Percentiles rank a stretch among this genome's conserved stretches.
Conservation (phyloP, 2,113 vertebrate genomes). For the Vulpes lagopus region DNA sequence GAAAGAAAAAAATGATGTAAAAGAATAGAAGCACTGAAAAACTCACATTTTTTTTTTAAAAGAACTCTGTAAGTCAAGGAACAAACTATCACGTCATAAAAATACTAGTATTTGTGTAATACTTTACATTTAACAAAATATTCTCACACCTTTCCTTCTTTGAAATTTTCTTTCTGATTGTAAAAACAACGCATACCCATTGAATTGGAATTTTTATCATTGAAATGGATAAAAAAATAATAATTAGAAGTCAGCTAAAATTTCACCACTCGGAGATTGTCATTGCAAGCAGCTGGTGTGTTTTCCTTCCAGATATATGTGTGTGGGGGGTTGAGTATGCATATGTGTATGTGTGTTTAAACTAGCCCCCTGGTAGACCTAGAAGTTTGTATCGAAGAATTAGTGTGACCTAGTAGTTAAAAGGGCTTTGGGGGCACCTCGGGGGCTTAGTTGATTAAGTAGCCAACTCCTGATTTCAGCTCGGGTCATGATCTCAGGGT, state of each 20-base stretch:
- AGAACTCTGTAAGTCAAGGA: background rate
- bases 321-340: background rate
- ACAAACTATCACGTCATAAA: background rate
- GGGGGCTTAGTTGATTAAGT: background rate
- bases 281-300: background rate
- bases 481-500: background rate
- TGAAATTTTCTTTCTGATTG: background rate
- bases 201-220: constrained; percentile 14
- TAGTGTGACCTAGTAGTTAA: background rate
- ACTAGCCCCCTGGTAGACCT: background rate
- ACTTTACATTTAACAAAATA: constrained; percentile 8
- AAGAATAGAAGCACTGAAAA: background rate
- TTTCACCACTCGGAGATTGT: background rate
- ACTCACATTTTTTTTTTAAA: background rate
- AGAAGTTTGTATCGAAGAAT: background rate
- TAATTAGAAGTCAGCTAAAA: constrained; percentile 20
- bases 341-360: background rate
- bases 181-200: background rate
- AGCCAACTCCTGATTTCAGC: background rate
- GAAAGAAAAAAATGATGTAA: constrained; percentile 6
- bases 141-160: background rate
- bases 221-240: background rate
- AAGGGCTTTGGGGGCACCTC: background rate
- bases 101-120: background rate
- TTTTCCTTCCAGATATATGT: background rate